phyloP scores from a whole-genome alignment of 1,140 invertebrate species.

The Anastrepha ludens region DNA sequence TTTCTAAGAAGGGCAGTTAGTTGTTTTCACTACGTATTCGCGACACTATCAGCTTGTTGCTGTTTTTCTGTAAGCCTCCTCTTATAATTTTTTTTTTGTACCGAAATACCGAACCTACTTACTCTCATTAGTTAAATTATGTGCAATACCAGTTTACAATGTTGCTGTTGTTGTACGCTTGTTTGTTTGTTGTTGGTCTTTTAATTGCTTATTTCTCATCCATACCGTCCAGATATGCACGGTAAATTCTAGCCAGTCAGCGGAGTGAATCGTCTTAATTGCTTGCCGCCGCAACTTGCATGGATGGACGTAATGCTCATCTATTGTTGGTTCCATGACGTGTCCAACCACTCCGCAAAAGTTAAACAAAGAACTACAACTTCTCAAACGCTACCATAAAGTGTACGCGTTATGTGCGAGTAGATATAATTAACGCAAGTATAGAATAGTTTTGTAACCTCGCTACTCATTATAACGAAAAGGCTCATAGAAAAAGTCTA shows the following conservation, averaged over 20 bases:
- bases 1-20: neutral
- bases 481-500: neutral
- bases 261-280: neutral
- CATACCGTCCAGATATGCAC: neutral
- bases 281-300: neutral
- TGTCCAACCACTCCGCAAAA: neutral
- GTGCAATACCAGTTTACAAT: constrained; percentile 37
- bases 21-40: neutral
- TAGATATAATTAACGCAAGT: constrained; percentile 47
- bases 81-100: constrained; percentile 5
- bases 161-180: neutral
- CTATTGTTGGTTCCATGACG: neutral
- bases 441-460: constrained; percentile 6
- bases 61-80: neutral
- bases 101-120: neutral
- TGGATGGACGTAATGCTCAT: neutral
- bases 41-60: neutral
- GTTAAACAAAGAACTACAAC: neutral
- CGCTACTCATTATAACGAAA: constrained; percentile 11
- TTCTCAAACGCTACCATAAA: neutral
- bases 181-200: neutral
- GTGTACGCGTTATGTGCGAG: neutral
- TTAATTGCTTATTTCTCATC: neutral
- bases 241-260: neutral
- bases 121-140: constrained; percentile 6